Conservation (phyloP, 1,140 invertebrate species). For the Atta cephalotes region DNA sequence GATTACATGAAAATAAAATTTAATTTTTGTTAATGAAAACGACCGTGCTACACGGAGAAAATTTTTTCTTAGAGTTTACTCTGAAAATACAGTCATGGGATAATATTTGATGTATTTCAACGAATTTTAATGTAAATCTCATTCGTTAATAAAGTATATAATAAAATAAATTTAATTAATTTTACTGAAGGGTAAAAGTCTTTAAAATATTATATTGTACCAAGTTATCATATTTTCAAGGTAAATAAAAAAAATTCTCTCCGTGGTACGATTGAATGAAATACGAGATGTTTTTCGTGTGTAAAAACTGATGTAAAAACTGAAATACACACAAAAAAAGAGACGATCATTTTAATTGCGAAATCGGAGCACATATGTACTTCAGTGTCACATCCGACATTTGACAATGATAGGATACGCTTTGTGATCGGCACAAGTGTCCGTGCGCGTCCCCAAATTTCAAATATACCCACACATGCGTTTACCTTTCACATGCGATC, state of each 20-base stretch:
- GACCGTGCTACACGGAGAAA: neutral
- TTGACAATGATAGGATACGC: slow-evolving; percentile 23
- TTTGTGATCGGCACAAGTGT: neutral
- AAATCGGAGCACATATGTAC: neutral
- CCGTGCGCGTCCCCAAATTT: too few relatives aligned
- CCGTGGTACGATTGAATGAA: neutral
- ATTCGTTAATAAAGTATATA: too few relatives aligned
- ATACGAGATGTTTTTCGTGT: neutral
- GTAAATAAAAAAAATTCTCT: too few relatives aligned
- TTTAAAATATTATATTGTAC: too few relatives aligned
- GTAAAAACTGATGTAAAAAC: neutral
- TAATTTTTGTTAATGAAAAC: neutral
- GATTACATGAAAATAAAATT: too few relatives aligned
- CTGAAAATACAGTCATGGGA: too few relatives aligned
- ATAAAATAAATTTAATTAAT: too few relatives aligned
- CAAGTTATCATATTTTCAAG: too few relatives aligned
- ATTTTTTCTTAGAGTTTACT: too few relatives aligned
- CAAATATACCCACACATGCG: neutral
- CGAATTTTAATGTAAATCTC: too few relatives aligned
- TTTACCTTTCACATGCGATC: slow-evolving; percentile 58
- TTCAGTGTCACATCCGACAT: neutral
- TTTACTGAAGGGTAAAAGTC: too few relatives aligned
- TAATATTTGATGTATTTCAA: too few relatives aligned
- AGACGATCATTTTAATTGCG: neutral
- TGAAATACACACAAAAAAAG: neutral